Evolutionary conservation across 2,797 vertebrate genomes (phyloP), one percentile per base, ranked within the genome.

Genomic region (Vireo griseus): DNA sequence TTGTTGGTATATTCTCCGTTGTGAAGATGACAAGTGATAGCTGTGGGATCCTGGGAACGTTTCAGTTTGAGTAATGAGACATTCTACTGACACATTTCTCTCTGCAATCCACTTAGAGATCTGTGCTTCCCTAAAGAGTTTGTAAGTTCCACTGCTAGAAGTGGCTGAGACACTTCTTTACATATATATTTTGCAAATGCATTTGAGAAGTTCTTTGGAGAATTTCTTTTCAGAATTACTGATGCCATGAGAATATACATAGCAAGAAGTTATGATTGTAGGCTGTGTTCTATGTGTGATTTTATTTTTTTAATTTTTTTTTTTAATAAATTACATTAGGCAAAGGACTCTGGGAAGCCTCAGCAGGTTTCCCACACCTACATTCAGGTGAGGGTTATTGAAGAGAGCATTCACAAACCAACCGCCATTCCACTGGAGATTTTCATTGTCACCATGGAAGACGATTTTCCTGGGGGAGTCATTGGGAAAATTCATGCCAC

Each of bases 401-500:
- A 99, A 95, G 99, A 99, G 94, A 98, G 99, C 73, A 98, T 99
- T 55, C 99, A 99, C 95, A 98, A 98, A 50, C 99, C 99, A 0
- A 98, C 99, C 1, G 99, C 98, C 11, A 98, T 98, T 77, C 99
- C 99, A 1, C 94, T 99, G 67, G 99, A 99, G 80, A 98, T 99
- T 57, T 99, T 99, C 94, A 99, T 99, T 9, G 98, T 99, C 86
- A 99, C 99, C 28, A 99, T 99, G 99, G 99, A 99, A 97, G 99
- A 99, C 4, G 99, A 99, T 97, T 99, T 99, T 95, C 99, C 99
- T 0, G 99, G 99, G 2, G 99, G 99, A 12, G 99, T 99, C 51
- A 99, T 99, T 50, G 99, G 99, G 48, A 99, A 99, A 95, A 98
- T 99, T 57, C 99, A 99, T 0, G 99, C 99, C 79, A 99, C 99